Evolutionary conservation across 2,113 vertebrate species (phyloP), one percentile per base, ranked within the genome.

Genomic region (Corythornis cristatus): DNA sequence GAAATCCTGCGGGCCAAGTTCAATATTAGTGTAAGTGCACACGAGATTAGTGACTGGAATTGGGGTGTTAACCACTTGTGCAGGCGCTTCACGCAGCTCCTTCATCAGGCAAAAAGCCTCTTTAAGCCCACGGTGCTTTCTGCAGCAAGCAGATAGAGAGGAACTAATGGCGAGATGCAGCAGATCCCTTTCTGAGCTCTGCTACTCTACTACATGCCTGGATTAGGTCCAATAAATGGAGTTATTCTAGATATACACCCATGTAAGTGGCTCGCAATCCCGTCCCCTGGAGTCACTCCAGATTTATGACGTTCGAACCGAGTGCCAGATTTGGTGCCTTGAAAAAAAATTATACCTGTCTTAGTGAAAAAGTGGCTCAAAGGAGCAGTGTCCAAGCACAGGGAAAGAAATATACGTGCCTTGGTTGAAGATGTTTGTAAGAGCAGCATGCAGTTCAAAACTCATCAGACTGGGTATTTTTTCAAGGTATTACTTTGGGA

Each of bases 221-320:
- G 95, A 94, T 62, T 77, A 75, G 65, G 70, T 86, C 96, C 92
- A 96, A 94, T 74, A 90, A 95, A 91, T 71, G 23, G 90, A 93
- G 93, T 94, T 94, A 94, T 86, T 94, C 74, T 72, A 94, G 95
- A 91, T 81, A 93, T 78, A 95, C 90, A 88, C 62, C 68, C 90
- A 91, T 96, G 72, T 88, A 77, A 94, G 76, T 83, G 93, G 90
- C 83, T 96, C 93, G 86, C 88, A 94, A 72, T 76, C 68, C 77
- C 2, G 8, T 92, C 93, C 82, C 87, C 94, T 93, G 82, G 94
- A 96, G 72, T 60, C 26, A 15, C 75, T 91, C 89, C 93, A 95
- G 88, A 81, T 86, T 92, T 87, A 86, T 70, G 53, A 79, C 75
- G 87, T 35, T 77, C 48, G 40, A 86, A 72, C 8, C 31, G 37